Percentiles rank a stretch among this genome's conserved stretches.
These are phyloP conservation scores for Prunella fulvescens DNA, from an alignment of 2,113 vertebrate species.

Conservation along the genomic window DNA sequence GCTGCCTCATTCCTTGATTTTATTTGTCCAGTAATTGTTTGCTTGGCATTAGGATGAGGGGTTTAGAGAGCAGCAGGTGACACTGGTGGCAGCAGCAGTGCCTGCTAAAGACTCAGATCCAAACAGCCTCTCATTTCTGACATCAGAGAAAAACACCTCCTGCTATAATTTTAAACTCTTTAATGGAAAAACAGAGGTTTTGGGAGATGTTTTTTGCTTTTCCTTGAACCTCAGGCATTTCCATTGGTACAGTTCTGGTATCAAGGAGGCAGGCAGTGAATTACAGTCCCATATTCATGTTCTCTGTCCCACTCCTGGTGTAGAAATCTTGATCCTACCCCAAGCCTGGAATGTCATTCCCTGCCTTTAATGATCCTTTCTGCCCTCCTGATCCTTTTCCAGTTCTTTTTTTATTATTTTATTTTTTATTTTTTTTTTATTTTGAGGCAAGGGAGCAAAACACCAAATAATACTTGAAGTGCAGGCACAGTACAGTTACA, in stretches of 20 bases:
- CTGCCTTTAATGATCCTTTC: not conserved
- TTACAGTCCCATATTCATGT: not conserved
- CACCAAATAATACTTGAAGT: not conserved
- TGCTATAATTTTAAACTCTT: not conserved
- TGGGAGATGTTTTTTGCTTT: not conserved
- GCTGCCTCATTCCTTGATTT: conserved; percentile 30
- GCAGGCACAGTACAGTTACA: no score
- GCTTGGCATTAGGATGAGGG: conserved; percentile 1
- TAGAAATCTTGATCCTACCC: not conserved
- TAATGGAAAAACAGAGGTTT: not conserved
- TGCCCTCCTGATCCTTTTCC: not conserved
- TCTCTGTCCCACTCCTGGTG: not conserved
- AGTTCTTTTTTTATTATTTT: not conserved
- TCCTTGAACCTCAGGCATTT: not conserved
- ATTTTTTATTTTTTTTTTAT: not conserved
- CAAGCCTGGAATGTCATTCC: not conserved
- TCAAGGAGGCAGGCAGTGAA: not conserved
- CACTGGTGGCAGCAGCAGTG: not conserved
- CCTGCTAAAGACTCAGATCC: not conserved
- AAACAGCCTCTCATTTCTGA: not conserved
- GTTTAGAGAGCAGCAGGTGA: conserved; percentile 3
- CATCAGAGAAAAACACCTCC: not conserved
- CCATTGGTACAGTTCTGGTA: not conserved
- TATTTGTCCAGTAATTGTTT: conserved; percentile 41
- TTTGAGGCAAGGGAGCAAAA: not conserved